These are phyloP conservation scores for Ips typographus DNA, from an alignment of 1,140 invertebrate genomes.

Conservation along the genomic window DNA sequence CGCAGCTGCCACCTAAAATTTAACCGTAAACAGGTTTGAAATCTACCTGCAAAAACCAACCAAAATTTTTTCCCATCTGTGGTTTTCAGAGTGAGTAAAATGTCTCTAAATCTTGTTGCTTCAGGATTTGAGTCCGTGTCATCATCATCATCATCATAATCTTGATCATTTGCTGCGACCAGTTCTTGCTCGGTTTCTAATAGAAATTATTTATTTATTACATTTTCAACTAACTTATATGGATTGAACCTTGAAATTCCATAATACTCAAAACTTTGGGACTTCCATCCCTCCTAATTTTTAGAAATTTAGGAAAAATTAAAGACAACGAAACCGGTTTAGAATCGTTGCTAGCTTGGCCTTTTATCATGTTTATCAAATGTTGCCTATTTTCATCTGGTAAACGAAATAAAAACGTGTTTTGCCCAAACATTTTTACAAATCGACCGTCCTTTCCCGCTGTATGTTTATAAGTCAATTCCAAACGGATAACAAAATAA, in stretches of 20 bases:
- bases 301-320: slow-evolving; percentile 20
- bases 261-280: slow-evolving; percentile 1
- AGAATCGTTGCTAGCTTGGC: not conserved
- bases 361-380: slow-evolving; percentile 7
- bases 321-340: not conserved
- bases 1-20: slow-evolving; percentile 15
- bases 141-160: not conserved
- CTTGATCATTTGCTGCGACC: not conserved
- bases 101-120: not conserved
- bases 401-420: not conserved
- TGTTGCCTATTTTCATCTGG: slow-evolving; percentile 1
- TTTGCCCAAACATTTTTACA: slow-evolving; percentile 7
- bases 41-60: slow-evolving; percentile 1
- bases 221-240: too few species aligned
- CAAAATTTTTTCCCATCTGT: not conserved
- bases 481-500: not conserved
- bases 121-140: not conserved
- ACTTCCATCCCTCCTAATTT: slow-evolving; percentile 5
- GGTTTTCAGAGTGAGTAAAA: not conserved
- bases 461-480: slow-evolving; percentile 14
- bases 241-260: not conserved
- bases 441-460: not conserved
- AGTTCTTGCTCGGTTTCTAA: too few species aligned
- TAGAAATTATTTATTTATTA: too few species aligned
- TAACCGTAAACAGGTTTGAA: not conserved